Evolutionary conservation across 2,113 vertebrate genomes (phyloP), one percentile per base, ranked within the genome.

Genomic region (Rynchops niger): DNA sequence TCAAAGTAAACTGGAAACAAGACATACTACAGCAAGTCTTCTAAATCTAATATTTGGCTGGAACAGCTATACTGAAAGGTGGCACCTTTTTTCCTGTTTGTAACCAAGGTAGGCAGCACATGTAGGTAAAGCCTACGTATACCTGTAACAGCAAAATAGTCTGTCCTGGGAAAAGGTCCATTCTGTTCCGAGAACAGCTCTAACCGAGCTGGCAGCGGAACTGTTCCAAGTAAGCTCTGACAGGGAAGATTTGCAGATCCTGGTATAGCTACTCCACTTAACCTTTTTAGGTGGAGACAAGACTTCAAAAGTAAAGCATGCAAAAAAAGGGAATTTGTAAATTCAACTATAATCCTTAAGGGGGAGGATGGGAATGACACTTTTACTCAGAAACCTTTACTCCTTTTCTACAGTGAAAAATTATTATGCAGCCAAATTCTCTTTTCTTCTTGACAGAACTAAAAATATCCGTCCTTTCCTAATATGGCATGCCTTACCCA

Each of bases 121-220:
- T 0, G 25, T 1, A 38, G 23, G 50, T 12, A 38, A 89, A 63
- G 12, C 40, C 61, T 26, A 42, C 17, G 4, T 3, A 34, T 1
- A 40, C 20, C 8, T 63, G 22, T 11, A 81, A 65, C 23, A 72
- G 45, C 21, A 43, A 26, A 70, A 55, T 0, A 29, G n/a, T 13
- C 15, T 38, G 45, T 72, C 29, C 56, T 67, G 62, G 58, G 47
- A 29, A 76, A 34, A 7, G 5, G 6, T 15, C 27, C 52, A 15
- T 4, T 71, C 52, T 65, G 36, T 9, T 55, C 70, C 61, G 62
- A 30, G 42, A 91, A 32, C 65, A 66, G 56, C 50, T 21, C 42
- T 38, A 63, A 50, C n/a, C 2, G 0, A 3, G 50, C 4, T 1
- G 0, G 74, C 80, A 89, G 40, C n/a, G 50, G 70, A 85, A 21